Evolutionary conservation across 53 echinoderm and acorn worm genomes (phyloP).

Genomic region (Crossaster papposus): DNA sequence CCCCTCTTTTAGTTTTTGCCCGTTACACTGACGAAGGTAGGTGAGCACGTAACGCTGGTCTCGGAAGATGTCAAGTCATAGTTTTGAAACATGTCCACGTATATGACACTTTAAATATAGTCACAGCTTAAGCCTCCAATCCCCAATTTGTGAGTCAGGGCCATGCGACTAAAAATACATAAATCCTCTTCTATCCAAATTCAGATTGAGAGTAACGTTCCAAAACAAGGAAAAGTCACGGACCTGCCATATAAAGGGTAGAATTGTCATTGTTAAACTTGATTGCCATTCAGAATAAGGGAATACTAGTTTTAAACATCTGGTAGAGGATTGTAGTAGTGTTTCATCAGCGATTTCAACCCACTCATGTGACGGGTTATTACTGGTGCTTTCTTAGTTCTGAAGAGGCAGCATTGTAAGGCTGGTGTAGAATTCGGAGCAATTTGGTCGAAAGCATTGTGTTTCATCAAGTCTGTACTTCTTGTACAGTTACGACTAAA

Average conservation of each 20-base stretch:
- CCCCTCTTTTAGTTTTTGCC: neutral
- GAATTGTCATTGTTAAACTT: neutral
- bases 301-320: too few species aligned
- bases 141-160: constrained; percentile 34
- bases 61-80: constrained; percentile 36
- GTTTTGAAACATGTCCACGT: neutral
- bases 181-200: neutral
- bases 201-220: neutral
- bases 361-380: too few species aligned
- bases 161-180: constrained; percentile 27
- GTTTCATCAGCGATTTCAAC: too few species aligned
- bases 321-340: too few species aligned
- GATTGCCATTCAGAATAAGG: neutral
- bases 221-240: neutral
- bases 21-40: neutral
- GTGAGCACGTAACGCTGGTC: neutral
- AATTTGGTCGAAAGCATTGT: too few species aligned
- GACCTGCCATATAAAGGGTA: neutral
- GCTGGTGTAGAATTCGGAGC: too few species aligned
- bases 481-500: too few species aligned
- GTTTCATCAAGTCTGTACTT: too few species aligned
- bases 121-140: constrained; percentile 20
- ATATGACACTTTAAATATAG: constrained; percentile 14
- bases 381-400: too few species aligned
- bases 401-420: too few species aligned